Base-by-base conservation (phyloP, 2,797 vertebrate genomes). In the Peromyscus eremicus region DNA sequence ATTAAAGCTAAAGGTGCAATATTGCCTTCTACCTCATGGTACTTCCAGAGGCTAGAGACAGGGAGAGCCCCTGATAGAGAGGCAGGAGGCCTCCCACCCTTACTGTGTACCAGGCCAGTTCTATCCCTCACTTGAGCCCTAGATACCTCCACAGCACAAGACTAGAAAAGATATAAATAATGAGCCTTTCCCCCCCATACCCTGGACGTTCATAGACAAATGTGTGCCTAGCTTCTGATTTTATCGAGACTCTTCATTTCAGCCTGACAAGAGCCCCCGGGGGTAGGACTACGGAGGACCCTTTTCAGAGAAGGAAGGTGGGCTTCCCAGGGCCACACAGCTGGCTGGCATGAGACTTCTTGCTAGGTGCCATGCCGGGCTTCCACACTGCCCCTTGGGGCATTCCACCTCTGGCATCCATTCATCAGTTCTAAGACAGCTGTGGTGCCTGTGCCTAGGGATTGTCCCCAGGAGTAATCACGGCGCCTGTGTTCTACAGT, bases 341-440 rank as follows among this genome's bases (percentile, higher is more conserved):
- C 37, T 6, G 2, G 2, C 21, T 49, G n/a, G 57, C 32, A 40
- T 3, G 64, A 87, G 79, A 80, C 49, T 70, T 2, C 34, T 13
- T 7, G 1, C 1, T 13, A 43, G 64, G 34, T 23, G 66, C 60
- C 62, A 0, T 21, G 40, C 80, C 37, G 0, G 3, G 0, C 49
- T 27, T 43, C 77, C 62, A 16, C 0, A 2, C 27, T 17, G n/a
- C 68, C 92, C 55, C 83, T 32, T 4, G 60, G 64, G 88, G 52
- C 88, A 64, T 81, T 64, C 92, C 77, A 85, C 89, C 70, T 64
- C 92, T 79, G 94, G 86, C 83, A 95, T 96, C 60, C 40, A 17
- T 76, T 77, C 11, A 2, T 40, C 88, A 64, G 6, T 52, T 84
- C 70, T 25, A 83, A 92, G 79, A 87, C 27, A 60, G 40, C 79